Evolutionary conservation across 2,797 vertebrate species (phyloP), one percentile per base, ranked within the genome.

Genomic region (Acomys russatus): DNA sequence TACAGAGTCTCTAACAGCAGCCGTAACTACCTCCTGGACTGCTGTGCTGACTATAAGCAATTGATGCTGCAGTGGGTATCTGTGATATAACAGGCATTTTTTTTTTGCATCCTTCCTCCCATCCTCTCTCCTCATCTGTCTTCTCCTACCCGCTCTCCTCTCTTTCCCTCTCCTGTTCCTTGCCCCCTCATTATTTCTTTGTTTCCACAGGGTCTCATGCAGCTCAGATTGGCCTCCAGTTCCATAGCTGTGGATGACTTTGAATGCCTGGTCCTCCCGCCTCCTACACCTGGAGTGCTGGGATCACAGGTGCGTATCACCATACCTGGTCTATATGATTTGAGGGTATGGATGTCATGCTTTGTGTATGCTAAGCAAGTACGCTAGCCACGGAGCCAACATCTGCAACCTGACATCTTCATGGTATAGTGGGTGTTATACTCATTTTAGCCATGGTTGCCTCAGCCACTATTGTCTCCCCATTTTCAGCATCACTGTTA

Each of bases 1-100:
- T n/a, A 1, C n/a, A 6, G 22, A 35, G 2, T 8, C 59, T 15
- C 4, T 38, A 17, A 38, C 0, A 1, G n/a, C 3, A 22, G 18
- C 30, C 38, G 11, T 1, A 10, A 6, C 64, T 38, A 6, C 38
- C 20, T 35, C 68, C 7, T 1, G 15, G 71, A 74, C 0, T 0
- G 68, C 18, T 6, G 23, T 20, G 4, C 25, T 30, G 11, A 51
- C 9, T 25, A 25, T 1, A n/a, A 6, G 38, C 6, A 30, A 1
- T 2, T 0, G 10, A 10, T 54, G 23, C 6, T 4, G 22, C 1
- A 6, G 22, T 61, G 54, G 18, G 84, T 9, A 3, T 51, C 77
- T 2, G 64, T n/a, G 11, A 10, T 20, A 17, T 0, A 4, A 83
- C 30, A 9, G 54, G 51, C 1, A n/a, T n/a, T 23, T 88, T 33